Evolutionary conservation across 2,888 invertebrate species (phyloP).

Genomic region (Melipona beecheii): DNA sequence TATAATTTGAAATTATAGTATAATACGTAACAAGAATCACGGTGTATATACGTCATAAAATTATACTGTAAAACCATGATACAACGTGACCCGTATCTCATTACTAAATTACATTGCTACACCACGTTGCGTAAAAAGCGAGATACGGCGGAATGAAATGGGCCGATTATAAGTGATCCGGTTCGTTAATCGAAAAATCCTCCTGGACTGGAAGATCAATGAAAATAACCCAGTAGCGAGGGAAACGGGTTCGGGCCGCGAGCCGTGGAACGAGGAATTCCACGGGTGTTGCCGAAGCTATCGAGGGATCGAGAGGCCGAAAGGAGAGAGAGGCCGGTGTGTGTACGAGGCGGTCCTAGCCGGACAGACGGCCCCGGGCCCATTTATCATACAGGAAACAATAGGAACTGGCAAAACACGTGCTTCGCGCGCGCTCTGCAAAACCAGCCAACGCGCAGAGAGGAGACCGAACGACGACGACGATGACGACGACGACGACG

Average conservation of each 20-base stretch:
- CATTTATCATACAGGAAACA: conserved; percentile 84
- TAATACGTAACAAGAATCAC: too few relatives aligned
- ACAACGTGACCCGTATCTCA: too few relatives aligned
- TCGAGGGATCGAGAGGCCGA: conserved; percentile 54
- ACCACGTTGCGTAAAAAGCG: background rate
- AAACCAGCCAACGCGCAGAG: conserved; percentile 72
- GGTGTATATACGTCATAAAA: too few relatives aligned
- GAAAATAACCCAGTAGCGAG: background rate
- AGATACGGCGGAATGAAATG: too few relatives aligned
- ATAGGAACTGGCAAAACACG: conserved; percentile 84
- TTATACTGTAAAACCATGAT: too few relatives aligned
- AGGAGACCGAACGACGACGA: conserved; percentile 53
- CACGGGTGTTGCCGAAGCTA: conserved; percentile 27
- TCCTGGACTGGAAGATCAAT: too few relatives aligned
- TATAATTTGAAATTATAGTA: too few relatives aligned
- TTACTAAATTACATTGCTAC: too few relatives aligned
- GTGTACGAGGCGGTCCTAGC: conserved; percentile 49
- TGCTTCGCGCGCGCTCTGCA: conserved; percentile 82
- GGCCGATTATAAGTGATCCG: too few relatives aligned
- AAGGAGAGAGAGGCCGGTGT: conserved; percentile 53
- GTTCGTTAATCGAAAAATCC: background rate
- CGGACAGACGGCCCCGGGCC: conserved; percentile 56
- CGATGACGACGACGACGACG: background rate
- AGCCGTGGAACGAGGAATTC: conserved; percentile 4
- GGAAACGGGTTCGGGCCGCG: conserved; percentile 16